Evolutionary conservation across 2,888 invertebrate genomes (phyloP).

Genomic region (Melinaea marsaeus): DNA sequence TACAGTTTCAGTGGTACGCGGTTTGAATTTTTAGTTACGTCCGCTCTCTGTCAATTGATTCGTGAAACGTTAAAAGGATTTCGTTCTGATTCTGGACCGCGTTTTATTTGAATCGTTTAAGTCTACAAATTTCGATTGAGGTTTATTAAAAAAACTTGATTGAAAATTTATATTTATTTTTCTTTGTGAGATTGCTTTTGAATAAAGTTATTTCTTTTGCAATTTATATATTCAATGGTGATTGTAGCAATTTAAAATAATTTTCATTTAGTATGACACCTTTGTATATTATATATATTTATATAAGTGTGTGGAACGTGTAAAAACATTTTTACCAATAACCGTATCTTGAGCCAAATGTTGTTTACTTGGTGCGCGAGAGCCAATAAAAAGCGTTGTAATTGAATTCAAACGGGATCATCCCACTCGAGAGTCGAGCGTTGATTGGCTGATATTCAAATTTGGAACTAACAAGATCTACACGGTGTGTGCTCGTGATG

Average conservation of each 20-base stretch:
- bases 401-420: slow-evolving; percentile 61
- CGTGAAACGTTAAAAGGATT: slow-evolving; percentile 6
- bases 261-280: neutral
- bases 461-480: slow-evolving; percentile 64
- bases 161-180: neutral
- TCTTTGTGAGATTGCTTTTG: neutral
- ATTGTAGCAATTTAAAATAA: neutral
- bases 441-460: slow-evolving; percentile 77
- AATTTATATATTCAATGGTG: no score
- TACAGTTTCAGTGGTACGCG: slow-evolving; percentile 17
- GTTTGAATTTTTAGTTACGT: slow-evolving; percentile 13
- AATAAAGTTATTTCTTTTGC: neutral
- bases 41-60: slow-evolving; percentile 7
- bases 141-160: neutral
- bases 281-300: slow-evolving; percentile 1
- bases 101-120: slow-evolving; percentile 6
- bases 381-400: slow-evolving; percentile 45
- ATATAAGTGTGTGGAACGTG: neutral
- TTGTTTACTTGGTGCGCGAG: slow-evolving; percentile 38
- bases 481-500: slow-evolving; percentile 60
- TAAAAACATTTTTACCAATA: slow-evolving; percentile 2
- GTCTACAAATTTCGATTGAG: neutral
- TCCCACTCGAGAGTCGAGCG: slow-evolving; percentile 51
- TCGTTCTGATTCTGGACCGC: slow-evolving; percentile 2
- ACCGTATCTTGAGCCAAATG: slow-evolving; percentile 19